Percentiles rank a stretch among this genome's conserved stretches.
Conservation (phyloP, 2,888 invertebrate species). For the Deilephila porcellus region DNA sequence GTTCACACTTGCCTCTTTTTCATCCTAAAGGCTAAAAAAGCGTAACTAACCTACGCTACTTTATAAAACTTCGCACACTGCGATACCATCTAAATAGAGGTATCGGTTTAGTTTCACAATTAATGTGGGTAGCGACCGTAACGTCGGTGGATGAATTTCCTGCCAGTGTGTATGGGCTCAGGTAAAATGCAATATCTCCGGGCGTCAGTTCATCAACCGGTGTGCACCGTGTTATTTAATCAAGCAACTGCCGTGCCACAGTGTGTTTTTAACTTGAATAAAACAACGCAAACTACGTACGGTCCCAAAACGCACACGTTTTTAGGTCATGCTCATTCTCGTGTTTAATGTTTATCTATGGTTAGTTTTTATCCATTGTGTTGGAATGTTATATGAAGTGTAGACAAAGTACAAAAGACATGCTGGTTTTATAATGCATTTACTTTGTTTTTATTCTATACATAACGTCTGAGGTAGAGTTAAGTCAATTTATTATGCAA, state of each 20-base stretch:
- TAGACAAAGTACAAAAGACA: no score
- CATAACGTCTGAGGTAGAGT: no score
- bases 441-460: no score
- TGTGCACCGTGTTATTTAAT: slow-evolving; percentile 53
- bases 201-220: slow-evolving; percentile 45
- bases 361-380: not conserved
- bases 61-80: not conserved
- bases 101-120: slow-evolving; percentile 31
- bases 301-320: not conserved
- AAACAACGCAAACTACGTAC: not conserved
- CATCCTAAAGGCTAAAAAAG: no score
- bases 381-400: not conserved
- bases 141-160: slow-evolving; percentile 32
- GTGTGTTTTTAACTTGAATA: slow-evolving; percentile 34
- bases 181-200: slow-evolving; percentile 51
- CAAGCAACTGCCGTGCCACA: slow-evolving; percentile 43
- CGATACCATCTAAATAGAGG: not conserved
- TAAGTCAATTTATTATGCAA: no score
- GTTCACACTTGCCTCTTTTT: no score
- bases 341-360: not conserved
- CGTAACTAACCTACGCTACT: not conserved
- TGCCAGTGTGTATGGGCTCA: slow-evolving; percentile 23
- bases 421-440: no score
- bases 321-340: not conserved
- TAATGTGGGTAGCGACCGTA: slow-evolving; percentile 40